phyloP scores from a whole-genome alignment of 1,140 invertebrate genomes.

The Nasonia longicornis region DNA sequence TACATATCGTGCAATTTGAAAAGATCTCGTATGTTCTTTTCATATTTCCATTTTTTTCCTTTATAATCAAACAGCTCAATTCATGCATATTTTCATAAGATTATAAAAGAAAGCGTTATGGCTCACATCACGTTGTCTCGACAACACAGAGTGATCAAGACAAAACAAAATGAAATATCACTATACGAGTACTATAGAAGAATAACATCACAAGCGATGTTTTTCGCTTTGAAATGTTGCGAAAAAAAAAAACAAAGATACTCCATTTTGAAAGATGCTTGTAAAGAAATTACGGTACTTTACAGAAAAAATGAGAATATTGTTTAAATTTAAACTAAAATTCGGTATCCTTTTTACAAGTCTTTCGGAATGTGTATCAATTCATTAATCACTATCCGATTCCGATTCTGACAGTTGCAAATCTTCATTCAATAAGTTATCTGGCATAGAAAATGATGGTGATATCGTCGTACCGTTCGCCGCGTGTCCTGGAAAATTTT shows the following conservation, averaged over 20 bases:
- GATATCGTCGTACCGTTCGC: slow-evolving; percentile 60
- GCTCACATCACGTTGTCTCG: slow-evolving; percentile 41
- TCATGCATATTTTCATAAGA: slow-evolving; percentile 38
- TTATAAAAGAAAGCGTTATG: slow-evolving; percentile 47
- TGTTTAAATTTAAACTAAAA: slow-evolving; percentile 43
- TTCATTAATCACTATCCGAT: slow-evolving; percentile 70
- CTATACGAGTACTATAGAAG: slow-evolving; percentile 46
- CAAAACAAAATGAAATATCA: slow-evolving; percentile 46
- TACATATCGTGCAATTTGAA: slow-evolving; percentile 42
- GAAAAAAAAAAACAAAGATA: slow-evolving; percentile 38
- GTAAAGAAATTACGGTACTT: slow-evolving; percentile 45
- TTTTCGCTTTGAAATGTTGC: slow-evolving; percentile 31
- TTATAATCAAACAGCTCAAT: slow-evolving; percentile 42
- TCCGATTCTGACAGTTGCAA: slow-evolving; percentile 83
- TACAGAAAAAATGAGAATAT: slow-evolving; percentile 37
- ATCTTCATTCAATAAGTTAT: slow-evolving; percentile 78
- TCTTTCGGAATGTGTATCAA: slow-evolving; percentile 48
- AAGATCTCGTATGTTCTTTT: slow-evolving; percentile 36
- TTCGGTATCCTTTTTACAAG: slow-evolving; percentile 45
- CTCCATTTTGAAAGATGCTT: slow-evolving; percentile 45
- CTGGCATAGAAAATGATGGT: slow-evolving; percentile 67
- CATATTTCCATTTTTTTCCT: slow-evolving; percentile 38
- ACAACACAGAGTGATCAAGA: slow-evolving; percentile 40
- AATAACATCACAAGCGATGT: slow-evolving; percentile 37
- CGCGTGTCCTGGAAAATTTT: slow-evolving; percentile 59